Conservation (phyloP, 2,888 invertebrate genomes). For the Phalangium opilio region DNA sequence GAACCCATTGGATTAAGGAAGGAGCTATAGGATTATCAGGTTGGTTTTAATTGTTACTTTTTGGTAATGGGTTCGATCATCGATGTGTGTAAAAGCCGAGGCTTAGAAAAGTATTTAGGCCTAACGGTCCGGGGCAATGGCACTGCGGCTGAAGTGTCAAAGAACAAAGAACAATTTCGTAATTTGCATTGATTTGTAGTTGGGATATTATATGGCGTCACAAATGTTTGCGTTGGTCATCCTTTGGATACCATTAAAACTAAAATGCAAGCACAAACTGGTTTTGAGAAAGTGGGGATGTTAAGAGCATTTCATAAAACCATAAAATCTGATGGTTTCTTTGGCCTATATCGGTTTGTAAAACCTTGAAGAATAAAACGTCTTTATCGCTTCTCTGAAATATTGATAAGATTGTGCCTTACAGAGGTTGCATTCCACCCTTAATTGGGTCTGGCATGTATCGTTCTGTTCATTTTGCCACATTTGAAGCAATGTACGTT, state of each 20-base stretch:
- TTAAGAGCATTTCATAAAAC: conserved; percentile 26
- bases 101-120: neutral
- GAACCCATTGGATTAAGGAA: conserved; percentile 29
- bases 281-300: conserved; percentile 28
- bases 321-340: conserved; percentile 25
- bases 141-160: no score
- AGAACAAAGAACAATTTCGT: no score
- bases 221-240: conserved; percentile 29
- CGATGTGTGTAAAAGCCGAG: neutral
- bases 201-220: conserved; percentile 29
- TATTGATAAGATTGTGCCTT: conserved; percentile 12
- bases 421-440: conserved; percentile 30
- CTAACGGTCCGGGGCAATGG: no score
- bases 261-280: conserved; percentile 30
- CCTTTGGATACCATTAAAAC: conserved; percentile 31
- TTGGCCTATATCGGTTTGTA: conserved; percentile 28
- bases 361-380: neutral
- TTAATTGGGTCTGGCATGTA: conserved; percentile 28
- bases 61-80: no score
- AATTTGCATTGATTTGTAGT: conserved; percentile 22
- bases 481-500: conserved; percentile 30
- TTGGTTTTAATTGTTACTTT: conserved; percentile 11
- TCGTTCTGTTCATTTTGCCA: conserved; percentile 28
- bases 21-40: conserved; percentile 29
- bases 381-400: neutral